Base-by-base conservation (phyloP, 1,140 invertebrate genomes). In the Neocloeon triangulifer region DNA sequence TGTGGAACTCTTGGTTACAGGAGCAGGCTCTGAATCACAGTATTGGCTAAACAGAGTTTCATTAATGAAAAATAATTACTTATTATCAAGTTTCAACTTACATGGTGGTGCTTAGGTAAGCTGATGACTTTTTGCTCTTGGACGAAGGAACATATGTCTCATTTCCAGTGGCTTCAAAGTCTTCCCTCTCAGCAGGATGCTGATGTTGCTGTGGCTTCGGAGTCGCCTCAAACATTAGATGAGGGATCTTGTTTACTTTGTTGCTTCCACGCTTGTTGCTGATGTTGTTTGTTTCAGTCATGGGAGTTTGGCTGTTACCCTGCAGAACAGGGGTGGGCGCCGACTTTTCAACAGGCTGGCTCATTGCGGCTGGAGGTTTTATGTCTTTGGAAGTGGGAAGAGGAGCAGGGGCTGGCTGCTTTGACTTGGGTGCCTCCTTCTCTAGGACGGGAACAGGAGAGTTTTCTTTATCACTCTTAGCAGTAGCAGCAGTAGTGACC, bases 111-210 rank as follows among this genome's bases (percentile, higher is more conserved):
- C n/a, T n/a, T n/a, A n/a, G n/a, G n/a, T n/a, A n/a, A n/a, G n/a
- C n/a, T n/a, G n/a, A n/a, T n/a, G n/a, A n/a, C n/a, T n/a, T n/a
- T n/a, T n/a, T n/a, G n/a, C n/a, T n/a, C n/a, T n/a, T n/a, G n/a
- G n/a, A n/a, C n/a, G n/a, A 53, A 22, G 58, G 47, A 15, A 59
- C 50, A 32, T 62, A 63, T 18, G 42, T 59, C 36, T 69, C 67
- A 42, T 63, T 69, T 13, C 66, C 66, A 4, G 66, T 69, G 2
- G 66, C 65, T 47, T 71, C 66, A 42, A 71, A 71, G 47, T 71
- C 68, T 43, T 69, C 68, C 18, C 68, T 50, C 35, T 69, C 66
- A 1, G 66, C 66, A 4, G 68, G 68, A 50, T 67, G 64, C 34
- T 65, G 51, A n/a, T n/a, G n/a, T n/a, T n/a, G n/a, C n/a, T n/a